phyloP scores from a whole-genome alignment of 2,888 invertebrate genomes.

The Meloe dianella region DNA sequence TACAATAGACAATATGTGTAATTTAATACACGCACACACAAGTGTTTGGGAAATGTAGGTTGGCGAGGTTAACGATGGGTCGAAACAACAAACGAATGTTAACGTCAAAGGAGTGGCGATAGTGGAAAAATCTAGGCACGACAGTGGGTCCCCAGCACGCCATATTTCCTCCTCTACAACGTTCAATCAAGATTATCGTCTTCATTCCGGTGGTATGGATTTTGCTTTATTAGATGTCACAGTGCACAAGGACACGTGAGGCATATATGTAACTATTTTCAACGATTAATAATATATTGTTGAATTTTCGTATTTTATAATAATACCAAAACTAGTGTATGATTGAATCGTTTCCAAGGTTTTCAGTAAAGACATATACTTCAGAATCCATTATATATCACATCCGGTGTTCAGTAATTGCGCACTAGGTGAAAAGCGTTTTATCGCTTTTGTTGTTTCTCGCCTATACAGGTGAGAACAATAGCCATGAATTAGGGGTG shows the following conservation, averaged over 20 bases:
- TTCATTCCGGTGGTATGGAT: constrained; percentile 19
- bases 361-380: background rate
- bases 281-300: background rate
- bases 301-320: background rate
- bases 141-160: constrained; percentile 24
- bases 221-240: constrained; percentile 18
- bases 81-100: constrained; percentile 4
- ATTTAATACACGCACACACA: background rate
- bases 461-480: constrained; percentile 7
- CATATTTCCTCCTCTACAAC: constrained; percentile 22
- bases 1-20: constrained; percentile 5
- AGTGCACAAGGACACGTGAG: background rate
- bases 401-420: background rate
- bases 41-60: background rate
- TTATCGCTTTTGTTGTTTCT: background rate
- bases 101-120: constrained; percentile 10
- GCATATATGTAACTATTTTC: background rate
- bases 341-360: background rate
- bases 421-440: constrained; percentile 5
- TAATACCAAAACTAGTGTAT: background rate
- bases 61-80: constrained; percentile 6
- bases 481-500: constrained; percentile 3
- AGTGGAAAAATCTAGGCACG: constrained; percentile 17
- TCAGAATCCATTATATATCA: constrained; percentile 4
- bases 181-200: constrained; percentile 26